These are phyloP conservation scores for Gadopsis marmoratus DNA, from an alignment of 2,797 vertebrate species.

Conservation along the genomic window DNA sequence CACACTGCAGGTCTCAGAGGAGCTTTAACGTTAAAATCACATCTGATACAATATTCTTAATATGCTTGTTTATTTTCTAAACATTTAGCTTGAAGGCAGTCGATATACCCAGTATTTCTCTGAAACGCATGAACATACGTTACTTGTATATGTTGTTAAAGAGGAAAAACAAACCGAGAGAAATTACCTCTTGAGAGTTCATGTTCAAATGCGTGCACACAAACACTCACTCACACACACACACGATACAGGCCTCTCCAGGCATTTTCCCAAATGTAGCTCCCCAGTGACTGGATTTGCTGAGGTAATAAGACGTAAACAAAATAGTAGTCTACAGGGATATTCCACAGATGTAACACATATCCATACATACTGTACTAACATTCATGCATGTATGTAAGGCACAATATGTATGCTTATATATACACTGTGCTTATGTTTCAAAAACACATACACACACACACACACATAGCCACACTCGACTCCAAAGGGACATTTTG, in stretches of 20 bases:
- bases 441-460: constrained; percentile 14
- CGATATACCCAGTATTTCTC: constrained; percentile 23
- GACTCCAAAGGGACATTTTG: constrained; percentile 28
- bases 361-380: background rate
- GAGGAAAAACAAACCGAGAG: constrained; percentile 66
- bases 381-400: constrained; percentile 14
- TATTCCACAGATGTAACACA: constrained; percentile 41
- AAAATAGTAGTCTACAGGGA: constrained; percentile 76
- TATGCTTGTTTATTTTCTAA: constrained; percentile 63
- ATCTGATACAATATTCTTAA: constrained; percentile 31
- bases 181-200: constrained; percentile 77
- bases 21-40: constrained; percentile 27
- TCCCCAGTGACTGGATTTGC: constrained; percentile 78
- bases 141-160: constrained; percentile 60
- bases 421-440: background rate
- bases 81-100: constrained; percentile 61
- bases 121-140: constrained; percentile 38
- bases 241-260: constrained; percentile 62
- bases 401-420: background rate
- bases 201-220: constrained; percentile 46
- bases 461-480: constrained; percentile 11
- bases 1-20: constrained; percentile 25
- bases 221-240: constrained; percentile 32
- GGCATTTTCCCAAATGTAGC: constrained; percentile 81
- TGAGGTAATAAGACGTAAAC: constrained; percentile 79